These are phyloP conservation scores for Physella acuta DNA, from an alignment of 1,140 invertebrate genomes.

Conservation along the genomic window DNA sequence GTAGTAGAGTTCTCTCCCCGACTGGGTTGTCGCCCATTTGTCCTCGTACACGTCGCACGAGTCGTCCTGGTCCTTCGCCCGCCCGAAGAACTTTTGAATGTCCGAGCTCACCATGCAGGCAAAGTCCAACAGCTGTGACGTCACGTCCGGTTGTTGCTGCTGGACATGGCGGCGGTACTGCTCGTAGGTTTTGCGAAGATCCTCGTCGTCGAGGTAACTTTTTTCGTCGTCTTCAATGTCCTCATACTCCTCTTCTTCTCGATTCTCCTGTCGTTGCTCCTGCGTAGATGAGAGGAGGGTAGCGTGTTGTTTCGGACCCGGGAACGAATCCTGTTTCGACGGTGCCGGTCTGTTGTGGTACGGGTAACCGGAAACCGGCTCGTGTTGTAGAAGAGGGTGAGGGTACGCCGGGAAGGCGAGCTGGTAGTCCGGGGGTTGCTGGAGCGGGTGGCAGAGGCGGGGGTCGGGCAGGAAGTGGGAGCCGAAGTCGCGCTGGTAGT, in stretches of 20 bases:
- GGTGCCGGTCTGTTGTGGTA: background rate
- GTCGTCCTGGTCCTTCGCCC: slow-evolving; percentile 51
- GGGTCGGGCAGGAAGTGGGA: background rate
- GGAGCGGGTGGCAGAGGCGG: background rate
- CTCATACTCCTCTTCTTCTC: slow-evolving; percentile 2
- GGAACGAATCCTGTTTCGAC: no score
- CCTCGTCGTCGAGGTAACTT: background rate
- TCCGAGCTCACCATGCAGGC: slow-evolving; percentile 51
- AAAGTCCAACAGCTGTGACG: slow-evolving; percentile 48
- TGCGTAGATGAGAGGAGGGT: no score
- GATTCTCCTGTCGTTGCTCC: background rate
- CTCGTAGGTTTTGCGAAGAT: slow-evolving; percentile 2
- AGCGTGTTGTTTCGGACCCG: no score
- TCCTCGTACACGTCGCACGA: slow-evolving; percentile 55
- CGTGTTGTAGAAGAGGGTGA: background rate
- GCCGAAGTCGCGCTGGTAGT: background rate
- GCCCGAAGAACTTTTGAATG: slow-evolving; percentile 54
- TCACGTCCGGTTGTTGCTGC: slow-evolving; percentile 40
- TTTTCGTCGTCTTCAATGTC: slow-evolving; percentile 5
- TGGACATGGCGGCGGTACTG: slow-evolving; percentile 23
- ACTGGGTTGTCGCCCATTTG: slow-evolving; percentile 51
- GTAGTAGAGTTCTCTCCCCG: slow-evolving; percentile 53
- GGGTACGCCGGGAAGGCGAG: background rate
- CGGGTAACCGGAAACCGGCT: background rate
- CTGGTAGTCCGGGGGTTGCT: background rate